Percentiles rank a stretch among this genome's conserved stretches.
phyloP scores from a whole-genome alignment of 2,888 invertebrate species.

The Erebia ligea region DNA sequence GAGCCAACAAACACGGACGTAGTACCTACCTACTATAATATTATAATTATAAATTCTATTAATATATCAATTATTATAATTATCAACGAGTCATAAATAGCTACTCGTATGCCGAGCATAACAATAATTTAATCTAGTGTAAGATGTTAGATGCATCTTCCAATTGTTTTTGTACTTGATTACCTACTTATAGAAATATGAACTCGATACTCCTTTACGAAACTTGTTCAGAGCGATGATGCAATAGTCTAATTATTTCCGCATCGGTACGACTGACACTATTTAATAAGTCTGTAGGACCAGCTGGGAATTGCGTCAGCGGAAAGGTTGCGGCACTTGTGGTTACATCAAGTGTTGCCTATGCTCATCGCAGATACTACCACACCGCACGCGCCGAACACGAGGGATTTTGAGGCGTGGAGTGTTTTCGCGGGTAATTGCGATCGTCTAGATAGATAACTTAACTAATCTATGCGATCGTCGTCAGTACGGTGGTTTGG shows the following conservation, averaged over 20 bases:
- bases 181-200: slow-evolving; percentile 28
- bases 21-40: too few relatives aligned
- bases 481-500: too few relatives aligned
- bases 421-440: too few relatives aligned
- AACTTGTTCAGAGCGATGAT: slow-evolving; percentile 50
- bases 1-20: background rate
- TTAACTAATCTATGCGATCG: too few relatives aligned
- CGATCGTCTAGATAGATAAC: too few relatives aligned
- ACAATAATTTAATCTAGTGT: background rate
- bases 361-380: slow-evolving; percentile 23
- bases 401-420: background rate
- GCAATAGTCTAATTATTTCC: slow-evolving; percentile 72
- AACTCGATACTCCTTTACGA: slow-evolving; percentile 43
- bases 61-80: too few relatives aligned
- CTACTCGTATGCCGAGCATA: background rate
- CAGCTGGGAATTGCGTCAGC: slow-evolving; percentile 70
- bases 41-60: too few relatives aligned
- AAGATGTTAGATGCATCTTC: background rate
- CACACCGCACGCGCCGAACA: background rate
- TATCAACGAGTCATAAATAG: too few relatives aligned
- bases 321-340: slow-evolving; percentile 73
- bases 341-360: slow-evolving; percentile 73
- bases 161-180: slow-evolving; percentile 15
- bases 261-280: slow-evolving; percentile 65
- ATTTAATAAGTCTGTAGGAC: slow-evolving; percentile 61